These are phyloP conservation scores for Cebus imitator DNA, from an alignment of 2,113 vertebrate genomes.

Conservation along the genomic window DNA sequence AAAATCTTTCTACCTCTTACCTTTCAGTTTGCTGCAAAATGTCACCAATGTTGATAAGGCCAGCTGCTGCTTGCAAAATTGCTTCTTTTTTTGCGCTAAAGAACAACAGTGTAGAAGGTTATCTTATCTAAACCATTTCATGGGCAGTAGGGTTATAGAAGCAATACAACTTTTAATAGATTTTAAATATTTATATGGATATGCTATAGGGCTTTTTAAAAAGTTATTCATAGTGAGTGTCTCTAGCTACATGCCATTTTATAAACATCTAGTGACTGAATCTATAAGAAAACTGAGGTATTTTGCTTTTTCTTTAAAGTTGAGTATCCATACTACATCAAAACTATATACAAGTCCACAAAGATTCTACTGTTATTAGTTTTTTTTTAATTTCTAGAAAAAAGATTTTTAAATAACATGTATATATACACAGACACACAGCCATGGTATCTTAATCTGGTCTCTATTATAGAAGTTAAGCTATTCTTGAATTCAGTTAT, in stretches of 20 bases:
- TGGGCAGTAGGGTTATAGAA: conserved; percentile 5
- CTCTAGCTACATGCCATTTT: background rate
- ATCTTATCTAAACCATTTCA: conserved; percentile 39
- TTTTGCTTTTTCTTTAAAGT: background rate
- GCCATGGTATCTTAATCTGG: background rate
- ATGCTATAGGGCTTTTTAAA: background rate
- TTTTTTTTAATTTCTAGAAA: background rate
- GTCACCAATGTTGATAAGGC: conserved; percentile 17
- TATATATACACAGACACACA: background rate
- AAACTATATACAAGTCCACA: background rate
- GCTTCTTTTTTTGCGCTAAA: conserved; percentile 7
- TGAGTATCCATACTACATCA: background rate
- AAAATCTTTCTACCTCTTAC: background rate
- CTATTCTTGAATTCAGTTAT: background rate
- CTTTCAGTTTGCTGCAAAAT: conserved; percentile 32
- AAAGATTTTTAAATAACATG: background rate
- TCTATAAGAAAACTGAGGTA: background rate
- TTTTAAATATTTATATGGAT: conserved; percentile 64
- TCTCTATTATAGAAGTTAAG: background rate
- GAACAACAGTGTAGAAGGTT: background rate
- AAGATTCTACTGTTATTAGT: background rate
- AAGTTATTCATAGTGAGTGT: background rate
- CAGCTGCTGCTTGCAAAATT: background rate
- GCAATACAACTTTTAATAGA: conserved; percentile 31
- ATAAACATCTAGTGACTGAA: background rate